Evolutionary conservation across 2,888 invertebrate genomes (phyloP).

Genomic region (Tromatobia lineatoria): DNA sequence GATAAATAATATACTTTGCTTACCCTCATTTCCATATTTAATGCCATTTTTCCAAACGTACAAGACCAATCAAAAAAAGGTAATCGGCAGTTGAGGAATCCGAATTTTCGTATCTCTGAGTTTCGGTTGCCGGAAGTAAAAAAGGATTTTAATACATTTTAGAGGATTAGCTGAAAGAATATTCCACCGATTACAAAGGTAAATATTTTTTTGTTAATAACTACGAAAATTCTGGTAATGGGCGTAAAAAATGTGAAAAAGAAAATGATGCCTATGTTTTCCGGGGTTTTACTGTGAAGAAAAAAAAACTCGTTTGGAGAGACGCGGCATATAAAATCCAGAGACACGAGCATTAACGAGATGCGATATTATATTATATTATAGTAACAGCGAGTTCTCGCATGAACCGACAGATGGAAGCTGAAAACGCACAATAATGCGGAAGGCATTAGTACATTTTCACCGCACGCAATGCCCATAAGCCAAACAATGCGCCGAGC

Average conservation of each 20-base stretch:
- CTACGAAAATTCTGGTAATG: no score
- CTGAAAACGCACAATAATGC: constrained; percentile 62
- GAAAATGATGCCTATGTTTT: no score
- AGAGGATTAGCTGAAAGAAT: no score
- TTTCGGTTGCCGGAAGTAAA: no score
- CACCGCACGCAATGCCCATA: constrained; percentile 66
- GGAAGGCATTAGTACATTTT: constrained; percentile 67
- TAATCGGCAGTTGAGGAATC: background rate
- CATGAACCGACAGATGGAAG: constrained; percentile 28
- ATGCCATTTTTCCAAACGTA: background rate
- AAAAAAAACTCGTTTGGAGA: background rate
- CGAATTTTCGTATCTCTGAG: no score
- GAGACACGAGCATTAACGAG: constrained; percentile 13
- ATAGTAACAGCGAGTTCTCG: background rate
- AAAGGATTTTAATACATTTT: no score
- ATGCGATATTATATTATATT: background rate
- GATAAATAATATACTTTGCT: background rate
- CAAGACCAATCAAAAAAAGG: background rate
- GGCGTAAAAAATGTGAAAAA: no score
- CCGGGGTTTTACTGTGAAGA: background rate
- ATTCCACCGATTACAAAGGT: no score
- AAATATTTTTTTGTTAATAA: no score
- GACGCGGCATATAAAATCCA: background rate
- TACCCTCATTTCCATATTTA: no score
- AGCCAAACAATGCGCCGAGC: constrained; percentile 64